These are phyloP conservation scores for Catharus minimus DNA, from an alignment of 2,113 vertebrate species.

Conservation along the genomic window DNA sequence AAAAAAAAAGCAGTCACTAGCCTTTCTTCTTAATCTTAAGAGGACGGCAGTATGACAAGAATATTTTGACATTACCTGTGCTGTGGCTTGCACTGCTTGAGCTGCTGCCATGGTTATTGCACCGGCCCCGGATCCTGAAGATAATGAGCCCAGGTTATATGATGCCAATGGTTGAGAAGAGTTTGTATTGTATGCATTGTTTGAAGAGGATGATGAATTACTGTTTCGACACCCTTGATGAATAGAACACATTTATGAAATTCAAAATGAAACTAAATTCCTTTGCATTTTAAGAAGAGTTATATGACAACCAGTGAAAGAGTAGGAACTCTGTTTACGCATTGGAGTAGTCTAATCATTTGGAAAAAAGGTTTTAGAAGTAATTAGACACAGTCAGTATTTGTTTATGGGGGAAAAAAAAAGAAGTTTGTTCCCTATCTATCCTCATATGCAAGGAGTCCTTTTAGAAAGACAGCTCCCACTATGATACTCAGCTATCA, in stretches of 20 bases:
- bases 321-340: not conserved
- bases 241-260: conserved; percentile 73
- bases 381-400: not conserved
- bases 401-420: not conserved
- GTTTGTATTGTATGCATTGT: conserved; percentile 91
- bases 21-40: conserved; percentile 78
- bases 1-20: not conserved
- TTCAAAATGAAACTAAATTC: conserved; percentile 65
- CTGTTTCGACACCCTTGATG: conserved; percentile 90
- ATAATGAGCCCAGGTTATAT: conserved; percentile 92
- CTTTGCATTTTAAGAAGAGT: conserved; percentile 56
- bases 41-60: not conserved
- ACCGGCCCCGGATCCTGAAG: conserved; percentile 90
- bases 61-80: conserved; percentile 81
- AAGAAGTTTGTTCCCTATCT: not conserved
- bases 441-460: not conserved
- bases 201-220: conserved; percentile 87
- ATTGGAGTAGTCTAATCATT: not conserved
- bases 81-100: conserved; percentile 97
- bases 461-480: not conserved
- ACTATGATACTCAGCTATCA: not conserved
- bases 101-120: conserved; percentile 98
- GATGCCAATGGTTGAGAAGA: conserved; percentile 91
- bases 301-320: conserved; percentile 50
- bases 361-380: not conserved